Conservation (phyloP, 2,888 invertebrate species). For the Tetanocera ferruginea region DNA sequence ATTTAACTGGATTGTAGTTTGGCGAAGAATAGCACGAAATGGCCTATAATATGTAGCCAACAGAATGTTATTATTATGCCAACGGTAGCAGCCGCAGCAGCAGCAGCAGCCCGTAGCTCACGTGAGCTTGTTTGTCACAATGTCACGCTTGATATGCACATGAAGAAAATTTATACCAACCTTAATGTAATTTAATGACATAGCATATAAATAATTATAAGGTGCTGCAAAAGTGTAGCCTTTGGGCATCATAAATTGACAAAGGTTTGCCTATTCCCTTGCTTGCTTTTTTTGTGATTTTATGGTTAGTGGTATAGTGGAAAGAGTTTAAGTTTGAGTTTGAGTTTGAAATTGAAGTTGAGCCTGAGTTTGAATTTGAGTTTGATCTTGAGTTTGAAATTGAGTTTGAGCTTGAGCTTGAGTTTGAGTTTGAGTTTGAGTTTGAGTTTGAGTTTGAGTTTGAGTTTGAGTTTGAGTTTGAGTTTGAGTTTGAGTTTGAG, state of each 20-base stretch:
- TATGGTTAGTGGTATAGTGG: no score
- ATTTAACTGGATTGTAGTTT: constrained; percentile 9
- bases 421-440: neutral
- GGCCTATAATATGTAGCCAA: neutral
- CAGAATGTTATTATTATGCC: neutral
- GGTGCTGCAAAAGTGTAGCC: neutral
- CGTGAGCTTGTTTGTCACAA: constrained; percentile 11
- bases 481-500: neutral
- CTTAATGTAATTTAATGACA: neutral
- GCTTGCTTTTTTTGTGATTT: no score
- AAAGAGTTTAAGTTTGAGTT: neutral
- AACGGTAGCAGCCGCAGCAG: neutral
- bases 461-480: neutral
- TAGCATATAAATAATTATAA: neutral
- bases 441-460: neutral
- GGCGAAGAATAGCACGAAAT: neutral
- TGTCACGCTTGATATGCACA: neutral
- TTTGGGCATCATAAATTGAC: neutral
- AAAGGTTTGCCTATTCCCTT: neutral
- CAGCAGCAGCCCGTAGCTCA: neutral
- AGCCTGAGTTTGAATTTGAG: neutral
- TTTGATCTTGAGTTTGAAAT: neutral
- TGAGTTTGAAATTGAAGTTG: neutral
- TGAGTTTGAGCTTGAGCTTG: neutral
- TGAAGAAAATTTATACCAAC: neutral